Conservation (phyloP, 2,888 invertebrate species). For the Morpho deidamia region DNA sequence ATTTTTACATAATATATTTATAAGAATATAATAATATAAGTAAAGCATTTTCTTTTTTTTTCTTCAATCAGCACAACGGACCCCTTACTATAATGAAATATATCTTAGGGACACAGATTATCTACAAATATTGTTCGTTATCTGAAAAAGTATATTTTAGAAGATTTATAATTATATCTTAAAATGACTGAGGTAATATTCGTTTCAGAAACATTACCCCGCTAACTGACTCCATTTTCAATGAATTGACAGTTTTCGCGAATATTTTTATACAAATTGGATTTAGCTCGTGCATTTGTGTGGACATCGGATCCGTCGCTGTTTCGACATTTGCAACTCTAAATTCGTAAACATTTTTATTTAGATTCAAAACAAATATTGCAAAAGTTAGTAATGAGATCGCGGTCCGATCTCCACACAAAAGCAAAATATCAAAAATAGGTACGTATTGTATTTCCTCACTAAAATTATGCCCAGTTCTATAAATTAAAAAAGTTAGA, state of each 20-base stretch:
- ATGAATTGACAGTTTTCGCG: conserved; percentile 69
- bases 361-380: conserved; percentile 9
- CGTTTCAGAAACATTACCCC: conserved; percentile 44
- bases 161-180: conserved; percentile 51
- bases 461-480: conserved; percentile 56
- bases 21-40: conserved; percentile 75
- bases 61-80: conserved; percentile 65
- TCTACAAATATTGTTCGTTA: conserved; percentile 57
- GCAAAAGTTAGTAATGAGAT: conserved; percentile 10
- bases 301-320: conserved; percentile 36
- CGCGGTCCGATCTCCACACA: conserved; percentile 42
- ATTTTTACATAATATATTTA: conserved; percentile 75
- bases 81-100: conserved; percentile 47
- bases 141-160: conserved; percentile 56
- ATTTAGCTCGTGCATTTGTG: conserved; percentile 48
- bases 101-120: conserved; percentile 62
- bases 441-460: conserved; percentile 42
- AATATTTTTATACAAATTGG: conserved; percentile 39
- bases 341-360: conserved; percentile 19
- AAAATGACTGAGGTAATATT: conserved; percentile 52
- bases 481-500: conserved; percentile 63
- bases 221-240: conserved; percentile 67
- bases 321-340: conserved; percentile 13
- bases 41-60: conserved; percentile 76
- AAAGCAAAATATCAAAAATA: conserved; percentile 63